Evolutionary conservation across 2,113 vertebrate genomes (phyloP).

Genomic region (Scomber scombrus): DNA sequence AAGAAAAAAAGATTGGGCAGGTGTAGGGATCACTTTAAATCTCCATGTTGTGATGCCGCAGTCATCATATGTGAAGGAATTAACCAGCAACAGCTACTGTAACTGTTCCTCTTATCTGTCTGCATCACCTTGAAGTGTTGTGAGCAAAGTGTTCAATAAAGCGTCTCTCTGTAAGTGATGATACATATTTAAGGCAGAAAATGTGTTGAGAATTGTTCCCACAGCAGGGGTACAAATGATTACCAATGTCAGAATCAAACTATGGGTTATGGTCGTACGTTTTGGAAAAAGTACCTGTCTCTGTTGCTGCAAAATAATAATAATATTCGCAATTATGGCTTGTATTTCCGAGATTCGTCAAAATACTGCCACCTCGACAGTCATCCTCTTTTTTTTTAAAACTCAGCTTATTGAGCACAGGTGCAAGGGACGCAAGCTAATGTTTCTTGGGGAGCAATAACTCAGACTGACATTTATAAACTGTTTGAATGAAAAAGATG

Average conservation of each 20-base stretch:
- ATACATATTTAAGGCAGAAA: background rate
- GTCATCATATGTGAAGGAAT: background rate
- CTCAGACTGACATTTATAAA: conserved; percentile 70
- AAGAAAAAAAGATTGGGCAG: background rate
- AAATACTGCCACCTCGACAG: conserved; percentile 42
- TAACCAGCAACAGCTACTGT: background rate
- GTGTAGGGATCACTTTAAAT: background rate
- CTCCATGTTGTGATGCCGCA: background rate
- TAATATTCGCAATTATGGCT: background rate
- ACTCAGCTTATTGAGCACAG: conserved; percentile 46
- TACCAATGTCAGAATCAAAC: conserved; percentile 4
- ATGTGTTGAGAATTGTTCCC: background rate
- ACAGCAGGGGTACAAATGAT: background rate
- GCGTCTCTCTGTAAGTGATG: background rate
- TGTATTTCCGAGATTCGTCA: conserved; percentile 2
- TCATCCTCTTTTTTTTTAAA: conserved; percentile 43
- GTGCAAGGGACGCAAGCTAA: conserved; percentile 36
- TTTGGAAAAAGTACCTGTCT: background rate
- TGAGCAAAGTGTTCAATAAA: background rate
- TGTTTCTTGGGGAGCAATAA: conserved; percentile 73
- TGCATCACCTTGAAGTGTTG: conserved; percentile 17
- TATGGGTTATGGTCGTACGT: conserved; percentile 5
- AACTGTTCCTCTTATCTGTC: conserved; percentile 41
- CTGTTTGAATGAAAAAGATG: conserved; percentile 73
- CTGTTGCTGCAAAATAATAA: background rate